Evolutionary conservation across 1,140 invertebrate species (phyloP).

Genomic region (Philopotamus ludificatus): DNA sequence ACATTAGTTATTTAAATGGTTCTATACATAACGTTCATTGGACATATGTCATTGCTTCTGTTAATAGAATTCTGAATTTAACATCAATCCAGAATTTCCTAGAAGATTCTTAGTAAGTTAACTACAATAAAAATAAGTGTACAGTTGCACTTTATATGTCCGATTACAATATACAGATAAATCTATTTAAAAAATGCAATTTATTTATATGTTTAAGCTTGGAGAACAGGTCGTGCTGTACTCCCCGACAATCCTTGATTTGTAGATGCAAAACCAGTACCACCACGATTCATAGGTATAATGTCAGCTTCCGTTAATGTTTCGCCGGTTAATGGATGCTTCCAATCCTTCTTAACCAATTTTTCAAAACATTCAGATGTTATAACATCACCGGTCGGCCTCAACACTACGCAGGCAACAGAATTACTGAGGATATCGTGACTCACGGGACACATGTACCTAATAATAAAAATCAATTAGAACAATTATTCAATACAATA

Average conservation of each 20-base stretch:
- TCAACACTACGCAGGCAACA: slow-evolving; percentile 88
- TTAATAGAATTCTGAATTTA: no score
- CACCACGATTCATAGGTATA: slow-evolving; percentile 87
- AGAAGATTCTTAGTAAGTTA: no score
- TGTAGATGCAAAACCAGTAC: slow-evolving; percentile 89
- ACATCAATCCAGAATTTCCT: no score
- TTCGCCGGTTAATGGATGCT: slow-evolving; percentile 88
- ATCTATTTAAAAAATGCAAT: slow-evolving; percentile 6
- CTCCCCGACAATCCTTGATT: slow-evolving; percentile 83
- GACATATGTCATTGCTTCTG: no score
- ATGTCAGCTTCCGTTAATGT: slow-evolving; percentile 92
- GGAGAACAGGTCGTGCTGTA: slow-evolving; percentile 82
- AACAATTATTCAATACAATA: slow-evolving; percentile 2
- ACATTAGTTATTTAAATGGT: no score
- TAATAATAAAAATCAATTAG: slow-evolving; percentile 1
- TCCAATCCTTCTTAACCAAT: slow-evolving; percentile 95
- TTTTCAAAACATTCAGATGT: slow-evolving; percentile 97
- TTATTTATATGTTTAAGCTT: slow-evolving; percentile 63
- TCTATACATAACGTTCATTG: no score
- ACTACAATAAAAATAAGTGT: no score
- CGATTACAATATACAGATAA: no score
- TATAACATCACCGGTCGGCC: slow-evolving; percentile 81
- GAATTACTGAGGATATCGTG: slow-evolving; percentile 95
- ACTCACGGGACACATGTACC: slow-evolving; percentile 96
- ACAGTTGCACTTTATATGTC: no score